Evolutionary conservation across 2,113 vertebrate genomes (phyloP), one percentile per base, ranked within the genome.

Genomic region (Ptychochromis oligacanthus): DNA sequence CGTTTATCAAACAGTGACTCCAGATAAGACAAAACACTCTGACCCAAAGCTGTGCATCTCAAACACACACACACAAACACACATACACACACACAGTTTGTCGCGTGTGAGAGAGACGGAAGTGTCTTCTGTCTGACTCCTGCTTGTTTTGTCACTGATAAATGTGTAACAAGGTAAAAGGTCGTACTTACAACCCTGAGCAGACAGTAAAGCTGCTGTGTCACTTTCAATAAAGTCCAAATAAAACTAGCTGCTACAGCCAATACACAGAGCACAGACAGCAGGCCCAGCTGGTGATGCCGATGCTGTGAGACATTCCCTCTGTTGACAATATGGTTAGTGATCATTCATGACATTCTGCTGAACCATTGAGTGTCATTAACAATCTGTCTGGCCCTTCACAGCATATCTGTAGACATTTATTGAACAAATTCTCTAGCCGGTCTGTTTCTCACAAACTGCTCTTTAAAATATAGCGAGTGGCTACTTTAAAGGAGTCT

Each of bases 1-100:
- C 24, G 78, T 77, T 90, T 93, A 92, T 95, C 92, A 84, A 7
- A 14, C 40, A 38, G 54, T 52, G 75, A 31, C 88, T 85, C 65
- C 76, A 82, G 92, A 95, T 93, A 92, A 93, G 87, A 86, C 87
- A 20, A 87, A 85, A 79, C 87, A 17, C 86, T 80, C 85, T 89
- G 91, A 91, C 87, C 75, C 57, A 31, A 40, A 89, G 82, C 84
- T 65, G 79, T 81, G 65, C 70, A 59, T 81, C 88, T 62, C 77
- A 20, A 60, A 11, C 38, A 56, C 57, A 36, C 55, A 17, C 60
- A 12, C n/a, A 38, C 49, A 60, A 64, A 54, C 76, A 80, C 59
- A 40, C 24, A 59, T 70, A 77, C 74, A 70, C 76, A 58, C 85
- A 36, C 36, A 88, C 79, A 87, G 79, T 81, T 83, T 90, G 88